Percentiles rank a stretch among this genome's conserved stretches.
Evolutionary conservation across 2,888 invertebrate species (phyloP).

Genomic region (Leptinotarsa peninsularis): DNA sequence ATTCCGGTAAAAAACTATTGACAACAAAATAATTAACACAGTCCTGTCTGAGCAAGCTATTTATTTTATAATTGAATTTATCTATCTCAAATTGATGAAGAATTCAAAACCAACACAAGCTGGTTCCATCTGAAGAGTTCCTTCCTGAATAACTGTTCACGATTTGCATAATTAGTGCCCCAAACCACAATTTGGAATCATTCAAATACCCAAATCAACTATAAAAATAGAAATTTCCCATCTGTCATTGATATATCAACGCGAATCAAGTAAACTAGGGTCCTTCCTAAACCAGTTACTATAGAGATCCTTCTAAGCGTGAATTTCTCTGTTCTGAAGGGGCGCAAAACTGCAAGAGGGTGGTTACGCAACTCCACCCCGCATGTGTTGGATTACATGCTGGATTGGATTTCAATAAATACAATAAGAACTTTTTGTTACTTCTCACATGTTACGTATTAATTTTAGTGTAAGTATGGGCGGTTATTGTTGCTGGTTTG

Average conservation of each 20-base stretch:
- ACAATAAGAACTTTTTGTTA: slow-evolving; percentile 53
- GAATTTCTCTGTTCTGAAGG: slow-evolving; percentile 58
- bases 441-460: slow-evolving; percentile 48
- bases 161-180: slow-evolving; percentile 11
- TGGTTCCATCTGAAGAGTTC: no score
- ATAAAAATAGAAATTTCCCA: slow-evolving; percentile 55
- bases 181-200: slow-evolving; percentile 31
- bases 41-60: no score
- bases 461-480: slow-evolving; percentile 45
- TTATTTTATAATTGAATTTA: no score
- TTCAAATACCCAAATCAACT: slow-evolving; percentile 39
- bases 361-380: slow-evolving; percentile 62
- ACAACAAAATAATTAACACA: no score
- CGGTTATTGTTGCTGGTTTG: slow-evolving; percentile 26
- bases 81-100: no score
- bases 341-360: slow-evolving; percentile 54
- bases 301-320: slow-evolving; percentile 64
- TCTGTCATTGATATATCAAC: slow-evolving; percentile 65
- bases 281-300: slow-evolving; percentile 65
- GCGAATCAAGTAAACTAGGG: slow-evolving; percentile 62
- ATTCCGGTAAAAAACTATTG: no score
- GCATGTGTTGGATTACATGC: slow-evolving; percentile 63
- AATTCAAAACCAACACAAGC: no score
- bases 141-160: neutral
- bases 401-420: slow-evolving; percentile 59